phyloP scores from a whole-genome alignment of 2,888 invertebrate species.

The Dryadula phaetusa region DNA sequence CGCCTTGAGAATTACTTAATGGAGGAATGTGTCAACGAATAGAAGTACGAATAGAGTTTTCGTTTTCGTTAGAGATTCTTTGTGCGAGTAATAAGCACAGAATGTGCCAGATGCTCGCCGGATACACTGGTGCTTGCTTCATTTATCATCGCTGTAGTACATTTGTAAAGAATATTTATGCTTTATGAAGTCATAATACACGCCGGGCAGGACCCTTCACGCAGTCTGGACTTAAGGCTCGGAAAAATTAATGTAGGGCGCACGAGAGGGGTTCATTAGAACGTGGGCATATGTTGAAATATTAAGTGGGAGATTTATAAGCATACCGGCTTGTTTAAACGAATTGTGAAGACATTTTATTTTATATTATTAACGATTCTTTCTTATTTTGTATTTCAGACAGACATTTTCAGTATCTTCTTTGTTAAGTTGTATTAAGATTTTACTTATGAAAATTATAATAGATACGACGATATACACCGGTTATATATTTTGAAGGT shows the following conservation, averaged over 20 bases:
- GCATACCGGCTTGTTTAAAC: conserved; percentile 22
- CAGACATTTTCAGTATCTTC: no score
- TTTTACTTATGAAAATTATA: conserved; percentile 3
- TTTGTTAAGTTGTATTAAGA: no score
- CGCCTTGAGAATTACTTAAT: conserved; percentile 71
- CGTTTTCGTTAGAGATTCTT: conserved; percentile 59
- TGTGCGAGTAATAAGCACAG: conserved; percentile 73
- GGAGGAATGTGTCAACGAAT: conserved; percentile 71
- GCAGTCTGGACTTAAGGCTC: conserved; percentile 57
- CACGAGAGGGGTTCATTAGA: conserved; percentile 33
- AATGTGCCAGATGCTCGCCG: conserved; percentile 62
- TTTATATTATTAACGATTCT: background rate
- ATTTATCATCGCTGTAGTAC: conserved; percentile 70
- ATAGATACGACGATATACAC: background rate
- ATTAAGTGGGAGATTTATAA: conserved; percentile 28
- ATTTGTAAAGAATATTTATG: conserved; percentile 77
- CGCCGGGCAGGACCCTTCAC: conserved; percentile 64
- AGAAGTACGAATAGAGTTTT: conserved; percentile 58
- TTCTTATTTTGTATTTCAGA: no score
- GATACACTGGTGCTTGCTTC: conserved; percentile 47
- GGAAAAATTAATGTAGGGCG: conserved; percentile 30
- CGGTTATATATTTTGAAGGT: conserved; percentile 25
- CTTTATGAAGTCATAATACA: conserved; percentile 75
- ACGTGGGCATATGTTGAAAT: conserved; percentile 24
- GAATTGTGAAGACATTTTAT: conserved; percentile 18